phyloP scores from a whole-genome alignment of 2,888 invertebrate genomes.

The Tetheella fluctuosa region DNA sequence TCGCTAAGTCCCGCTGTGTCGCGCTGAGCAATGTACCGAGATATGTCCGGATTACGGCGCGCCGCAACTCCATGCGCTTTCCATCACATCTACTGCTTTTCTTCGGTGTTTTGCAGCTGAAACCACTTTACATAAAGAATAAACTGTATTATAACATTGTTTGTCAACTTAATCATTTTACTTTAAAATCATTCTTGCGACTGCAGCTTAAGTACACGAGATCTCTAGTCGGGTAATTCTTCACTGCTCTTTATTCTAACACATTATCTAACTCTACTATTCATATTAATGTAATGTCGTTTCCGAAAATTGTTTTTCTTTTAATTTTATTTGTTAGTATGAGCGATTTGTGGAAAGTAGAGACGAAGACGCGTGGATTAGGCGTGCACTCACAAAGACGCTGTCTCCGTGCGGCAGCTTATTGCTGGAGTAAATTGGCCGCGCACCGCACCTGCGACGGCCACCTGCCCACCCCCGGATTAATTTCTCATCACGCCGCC shows the following conservation, averaged over 20 bases:
- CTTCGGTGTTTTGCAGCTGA: constrained; percentile 75
- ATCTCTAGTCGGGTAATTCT: background rate
- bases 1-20: constrained; percentile 81
- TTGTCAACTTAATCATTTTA: constrained; percentile 21
- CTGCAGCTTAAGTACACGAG: background rate
- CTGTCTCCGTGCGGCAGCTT: constrained; percentile 35
- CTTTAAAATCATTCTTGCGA: background rate
- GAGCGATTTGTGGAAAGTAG: constrained; percentile 31
- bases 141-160: constrained; percentile 30
- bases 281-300: background rate
- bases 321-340: background rate
- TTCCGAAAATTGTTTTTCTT: background rate
- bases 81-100: constrained; percentile 67
- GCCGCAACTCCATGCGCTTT: constrained; percentile 61
- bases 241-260: too few species aligned
- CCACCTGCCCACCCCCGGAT: constrained; percentile 73
- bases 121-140: constrained; percentile 60
- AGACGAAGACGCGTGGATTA: constrained; percentile 52
- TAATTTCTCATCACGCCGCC: constrained; percentile 81
- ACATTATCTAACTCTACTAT: too few species aligned
- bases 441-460: constrained; percentile 63
- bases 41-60: constrained; percentile 79
- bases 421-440: constrained; percentile 66
- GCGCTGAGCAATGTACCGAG: constrained; percentile 81
- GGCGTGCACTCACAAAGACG: constrained; percentile 35